phyloP scores from a whole-genome alignment of 92 coral and sea anemone species.

The Nematostella vectensis region DNA sequence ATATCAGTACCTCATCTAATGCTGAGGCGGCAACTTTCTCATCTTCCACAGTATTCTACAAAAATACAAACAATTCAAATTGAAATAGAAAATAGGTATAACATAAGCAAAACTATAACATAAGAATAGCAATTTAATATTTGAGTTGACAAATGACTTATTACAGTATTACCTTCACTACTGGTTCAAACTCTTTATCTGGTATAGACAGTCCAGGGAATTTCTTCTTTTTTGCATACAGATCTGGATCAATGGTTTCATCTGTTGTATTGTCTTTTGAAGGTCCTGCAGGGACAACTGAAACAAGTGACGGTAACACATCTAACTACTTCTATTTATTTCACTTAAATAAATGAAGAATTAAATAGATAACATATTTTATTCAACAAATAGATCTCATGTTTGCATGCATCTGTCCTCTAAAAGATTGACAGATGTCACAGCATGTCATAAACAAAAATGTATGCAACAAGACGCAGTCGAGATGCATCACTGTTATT shows the following conservation, averaged over 20 bases:
- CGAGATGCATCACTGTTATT: too few species aligned
- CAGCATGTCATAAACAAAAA: too few species aligned
- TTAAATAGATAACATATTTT: too few species aligned
- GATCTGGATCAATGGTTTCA: slow-evolving; percentile 15
- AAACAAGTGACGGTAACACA: too few species aligned
- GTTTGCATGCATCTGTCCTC: too few species aligned
- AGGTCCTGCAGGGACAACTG: slow-evolving; percentile 17
- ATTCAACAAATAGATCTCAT: too few species aligned
- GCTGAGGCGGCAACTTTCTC: slow-evolving; percentile 67
- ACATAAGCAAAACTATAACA: not conserved
- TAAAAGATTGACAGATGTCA: too few species aligned
- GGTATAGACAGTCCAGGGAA: slow-evolving; percentile 89
- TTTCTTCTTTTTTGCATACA: slow-evolving; percentile 48
- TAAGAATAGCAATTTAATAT: not conserved
- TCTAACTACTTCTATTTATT: too few species aligned
- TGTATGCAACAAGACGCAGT: too few species aligned
- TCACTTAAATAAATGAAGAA: too few species aligned
- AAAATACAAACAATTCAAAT: not conserved
- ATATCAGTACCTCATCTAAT: slow-evolving; percentile 48
- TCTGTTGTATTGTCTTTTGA: slow-evolving; percentile 27
- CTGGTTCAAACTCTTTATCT: slow-evolving; percentile 44
- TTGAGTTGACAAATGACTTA: not conserved
- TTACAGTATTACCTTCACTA: not conserved
- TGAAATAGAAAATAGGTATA: not conserved
- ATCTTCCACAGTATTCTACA: slow-evolving; percentile 49